Percentiles rank a stretch among this genome's conserved stretches.
Evolutionary conservation across 2,888 invertebrate species (phyloP).

Genomic region (Sipha maydis): DNA sequence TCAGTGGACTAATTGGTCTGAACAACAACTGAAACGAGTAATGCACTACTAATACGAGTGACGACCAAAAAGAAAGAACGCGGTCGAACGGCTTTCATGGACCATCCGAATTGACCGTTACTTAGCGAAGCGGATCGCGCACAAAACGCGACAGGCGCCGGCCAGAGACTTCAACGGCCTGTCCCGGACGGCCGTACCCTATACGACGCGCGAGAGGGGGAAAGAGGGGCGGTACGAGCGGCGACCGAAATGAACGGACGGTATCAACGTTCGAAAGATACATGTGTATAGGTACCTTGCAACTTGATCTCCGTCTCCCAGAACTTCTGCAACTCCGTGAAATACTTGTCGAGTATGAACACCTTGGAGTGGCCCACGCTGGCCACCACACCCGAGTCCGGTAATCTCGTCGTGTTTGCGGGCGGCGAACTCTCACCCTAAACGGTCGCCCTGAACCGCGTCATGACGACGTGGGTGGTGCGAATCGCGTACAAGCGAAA

Average conservation of each 20-base stretch:
- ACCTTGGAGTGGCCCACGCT: slow-evolving; percentile 96
- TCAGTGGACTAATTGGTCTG: no score
- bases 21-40: no score
- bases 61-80: neutral
- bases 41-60: neutral
- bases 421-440: neutral
- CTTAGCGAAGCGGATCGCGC: neutral
- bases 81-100: neutral
- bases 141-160: no score
- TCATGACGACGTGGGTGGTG: neutral
- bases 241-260: neutral
- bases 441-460: neutral
- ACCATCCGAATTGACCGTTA: neutral
- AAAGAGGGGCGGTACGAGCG: neutral
- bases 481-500: neutral
- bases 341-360: slow-evolving; percentile 97
- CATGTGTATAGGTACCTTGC: slow-evolving; percentile 76
- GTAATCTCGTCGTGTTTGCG: neutral
- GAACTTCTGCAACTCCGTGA: slow-evolving; percentile 95
- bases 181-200: neutral
- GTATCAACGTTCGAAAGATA: slow-evolving; percentile 62
- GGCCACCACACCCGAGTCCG: slow-evolving; percentile 75
- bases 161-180: neutral
- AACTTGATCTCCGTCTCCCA: slow-evolving; percentile 96
- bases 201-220: no score